Conservation (phyloP, 2,888 invertebrate species). For the Carabus problematicus region DNA sequence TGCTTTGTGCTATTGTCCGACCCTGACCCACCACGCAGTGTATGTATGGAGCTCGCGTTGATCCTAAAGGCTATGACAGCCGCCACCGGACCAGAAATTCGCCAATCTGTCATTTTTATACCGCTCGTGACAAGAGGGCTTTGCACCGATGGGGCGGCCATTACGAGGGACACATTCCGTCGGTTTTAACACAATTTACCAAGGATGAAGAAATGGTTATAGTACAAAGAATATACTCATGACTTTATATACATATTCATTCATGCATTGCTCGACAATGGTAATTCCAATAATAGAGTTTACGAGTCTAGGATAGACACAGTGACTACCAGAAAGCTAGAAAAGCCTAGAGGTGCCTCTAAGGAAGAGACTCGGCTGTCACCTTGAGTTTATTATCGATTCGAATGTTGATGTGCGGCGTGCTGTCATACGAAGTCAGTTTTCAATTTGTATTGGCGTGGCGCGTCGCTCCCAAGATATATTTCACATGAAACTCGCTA, state of each 20-base stretch:
- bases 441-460: too few relatives aligned
- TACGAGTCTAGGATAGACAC: too few relatives aligned
- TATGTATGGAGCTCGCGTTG: neutral
- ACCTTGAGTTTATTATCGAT: too few relatives aligned
- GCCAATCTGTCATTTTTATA: conserved; percentile 39
- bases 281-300: too few relatives aligned
- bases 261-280: too few relatives aligned
- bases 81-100: conserved; percentile 34
- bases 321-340: too few relatives aligned
- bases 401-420: too few relatives aligned
- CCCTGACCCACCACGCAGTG: neutral
- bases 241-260: neutral
- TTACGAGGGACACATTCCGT: conserved; percentile 23
- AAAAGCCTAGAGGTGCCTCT: too few relatives aligned
- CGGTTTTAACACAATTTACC: conserved; percentile 21
- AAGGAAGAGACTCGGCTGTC: too few relatives aligned
- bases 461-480: too few relatives aligned
- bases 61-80: conserved; percentile 22
- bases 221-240: conserved; percentile 9
- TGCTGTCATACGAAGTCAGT: too few relatives aligned
- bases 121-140: conserved; percentile 18
- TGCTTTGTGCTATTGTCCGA: neutral
- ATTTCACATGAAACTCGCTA: too few relatives aligned
- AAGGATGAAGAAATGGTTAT: neutral
- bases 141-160: conserved; percentile 30